Evolutionary conservation across 1,140 invertebrate species (phyloP).

Genomic region (Aphaenogaster ashmeadi): DNA sequence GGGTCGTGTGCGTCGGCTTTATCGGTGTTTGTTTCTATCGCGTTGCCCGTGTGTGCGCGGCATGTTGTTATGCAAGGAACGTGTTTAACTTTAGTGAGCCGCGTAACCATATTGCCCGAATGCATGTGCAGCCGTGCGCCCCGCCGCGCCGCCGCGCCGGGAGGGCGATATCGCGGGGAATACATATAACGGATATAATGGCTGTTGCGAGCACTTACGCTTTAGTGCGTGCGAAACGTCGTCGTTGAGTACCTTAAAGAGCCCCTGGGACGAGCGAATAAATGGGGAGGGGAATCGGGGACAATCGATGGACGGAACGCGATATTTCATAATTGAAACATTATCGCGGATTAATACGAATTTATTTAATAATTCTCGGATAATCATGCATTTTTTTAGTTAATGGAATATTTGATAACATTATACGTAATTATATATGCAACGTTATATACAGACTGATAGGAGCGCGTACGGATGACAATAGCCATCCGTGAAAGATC

Average conservation of each 20-base stretch:
- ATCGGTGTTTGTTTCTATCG: conserved; percentile 54
- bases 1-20: conserved; percentile 1
- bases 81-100: conserved; percentile 79
- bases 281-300: not conserved
- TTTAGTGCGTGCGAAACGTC: conserved; percentile 69
- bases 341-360: conserved; percentile 18
- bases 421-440: not conserved
- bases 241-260: conserved; percentile 55
- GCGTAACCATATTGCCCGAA: conserved; percentile 78
- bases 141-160: conserved; percentile 37
- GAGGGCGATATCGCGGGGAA: conserved; percentile 71
- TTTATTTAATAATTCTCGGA: conserved; percentile 15
- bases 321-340: not conserved
- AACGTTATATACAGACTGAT: not conserved
- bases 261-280: not conserved
- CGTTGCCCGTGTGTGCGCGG: conserved; percentile 52
- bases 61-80: conserved; percentile 78
- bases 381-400: not conserved
- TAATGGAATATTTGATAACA: not conserved
- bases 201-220: conserved; percentile 61
- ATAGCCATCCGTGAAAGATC: not conserved
- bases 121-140: conserved; percentile 75
- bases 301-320: not conserved
- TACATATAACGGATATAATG: conserved; percentile 73
- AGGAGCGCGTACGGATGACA: not conserved